These are phyloP conservation scores for Pitangus sulphuratus DNA, from an alignment of 2,797 vertebrate genomes.

Conservation along the genomic window DNA sequence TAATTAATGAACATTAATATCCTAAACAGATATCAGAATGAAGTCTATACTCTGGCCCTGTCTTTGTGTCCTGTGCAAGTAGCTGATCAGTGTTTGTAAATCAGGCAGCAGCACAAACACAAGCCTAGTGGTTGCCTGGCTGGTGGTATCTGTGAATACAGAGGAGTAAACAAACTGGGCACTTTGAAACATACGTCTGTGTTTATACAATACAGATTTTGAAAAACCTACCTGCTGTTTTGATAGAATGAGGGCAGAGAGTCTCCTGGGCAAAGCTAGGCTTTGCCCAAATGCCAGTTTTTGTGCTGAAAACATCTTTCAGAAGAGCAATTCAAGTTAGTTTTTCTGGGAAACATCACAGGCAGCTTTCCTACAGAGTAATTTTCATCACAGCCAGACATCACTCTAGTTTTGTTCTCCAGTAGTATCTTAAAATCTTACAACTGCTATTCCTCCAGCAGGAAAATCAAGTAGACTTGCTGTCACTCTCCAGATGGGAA, in stretches of 20 bases:
- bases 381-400: not conserved
- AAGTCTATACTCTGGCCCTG: not conserved
- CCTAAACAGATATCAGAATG: not conserved
- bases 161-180: not conserved
- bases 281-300: not conserved
- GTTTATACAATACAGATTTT: not conserved
- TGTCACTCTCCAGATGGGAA: not conserved
- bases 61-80: not conserved
- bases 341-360: not conserved
- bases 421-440: not conserved
- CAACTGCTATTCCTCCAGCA: not conserved
- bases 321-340: not conserved
- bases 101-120: not conserved
- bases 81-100: not conserved
- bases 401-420: not conserved
- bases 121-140: not conserved
- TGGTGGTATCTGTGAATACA: not conserved
- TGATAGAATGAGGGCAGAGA: not conserved
- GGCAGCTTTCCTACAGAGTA: not conserved
- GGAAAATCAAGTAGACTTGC: not conserved
- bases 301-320: not conserved
- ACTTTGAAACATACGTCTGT: not conserved
- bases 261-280: not conserved
- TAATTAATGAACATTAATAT: not conserved
- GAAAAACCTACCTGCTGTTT: not conserved